Percentiles rank a stretch among this genome's conserved stretches.
Conservation (phyloP, 2,888 invertebrate genomes). For the Synergus laeviventris region DNA sequence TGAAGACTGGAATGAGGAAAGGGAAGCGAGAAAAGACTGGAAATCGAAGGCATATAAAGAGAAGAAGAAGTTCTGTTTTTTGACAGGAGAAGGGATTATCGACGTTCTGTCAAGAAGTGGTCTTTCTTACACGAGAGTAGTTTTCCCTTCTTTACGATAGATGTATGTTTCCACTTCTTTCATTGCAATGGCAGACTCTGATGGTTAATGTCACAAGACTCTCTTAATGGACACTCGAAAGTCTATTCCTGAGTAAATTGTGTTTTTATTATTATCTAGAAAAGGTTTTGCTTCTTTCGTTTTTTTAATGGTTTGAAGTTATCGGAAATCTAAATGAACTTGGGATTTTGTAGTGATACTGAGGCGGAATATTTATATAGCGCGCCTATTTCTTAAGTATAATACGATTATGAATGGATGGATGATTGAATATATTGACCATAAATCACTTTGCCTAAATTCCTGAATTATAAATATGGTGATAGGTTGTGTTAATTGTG, state of each 20-base stretch:
- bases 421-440: too few relatives aligned
- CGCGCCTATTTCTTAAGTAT: too few relatives aligned
- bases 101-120: conserved; percentile 56
- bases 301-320: neutral
- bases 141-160: conserved; percentile 44
- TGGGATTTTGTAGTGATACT: too few relatives aligned
- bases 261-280: neutral
- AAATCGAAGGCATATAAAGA: conserved; percentile 39
- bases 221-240: conserved; percentile 16
- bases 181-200: conserved; percentile 22
- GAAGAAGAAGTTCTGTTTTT: conserved; percentile 51
- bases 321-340: neutral
- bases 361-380: too few relatives aligned
- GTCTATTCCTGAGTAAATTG: conserved; percentile 12
- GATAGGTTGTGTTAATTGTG: too few relatives aligned
- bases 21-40: neutral
- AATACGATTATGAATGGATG: too few relatives aligned
- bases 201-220: conserved; percentile 27
- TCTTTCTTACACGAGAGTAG: conserved; percentile 48
- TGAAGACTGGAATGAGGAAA: conserved; percentile 28
- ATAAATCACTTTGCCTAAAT: too few relatives aligned
- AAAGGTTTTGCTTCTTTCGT: neutral
- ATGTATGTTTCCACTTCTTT: conserved; percentile 24
- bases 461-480: too few relatives aligned
- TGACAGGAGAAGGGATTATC: conserved; percentile 63